Evolutionary conservation across 1,140 invertebrate genomes (phyloP), one percentile per base, ranked within the genome.

Genomic region (Drosophila jambulina): DNA sequence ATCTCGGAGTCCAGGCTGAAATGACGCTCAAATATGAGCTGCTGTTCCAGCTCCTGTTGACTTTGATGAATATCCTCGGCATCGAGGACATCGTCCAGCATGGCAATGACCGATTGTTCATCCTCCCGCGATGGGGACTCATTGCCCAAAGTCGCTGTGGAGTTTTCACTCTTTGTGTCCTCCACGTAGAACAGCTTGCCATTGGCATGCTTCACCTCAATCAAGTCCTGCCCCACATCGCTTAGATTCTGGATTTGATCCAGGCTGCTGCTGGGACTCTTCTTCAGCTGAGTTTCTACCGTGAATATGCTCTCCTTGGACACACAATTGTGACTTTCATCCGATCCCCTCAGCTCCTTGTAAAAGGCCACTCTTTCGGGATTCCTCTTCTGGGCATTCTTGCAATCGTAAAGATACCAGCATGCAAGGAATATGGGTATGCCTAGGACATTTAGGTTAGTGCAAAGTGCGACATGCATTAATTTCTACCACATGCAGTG

Each of bases 61-160:
- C 46, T 56, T n/a, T 75, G 78, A 21, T 76, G 70, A 1, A 45
- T 56, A 15, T 92, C 91, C 48, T 88, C 90, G 0, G 77, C 87
- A n/a, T 92, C 75, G 5, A 92, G 77, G 9, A 92, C 86, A 77
- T 92, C 80, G 32, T 92, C 91, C 43, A 92, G 23, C 80, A 92
- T 86, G 25, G 86, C 91, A 34, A 92, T 80, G 3, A 92, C 91
- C 0, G 91, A 92, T 23, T 80, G 86, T 15, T 91, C 85, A 12
- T 92, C 91, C 9, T 91, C 49, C 17, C 63, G 29, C n/a, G 49
- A 56, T 7, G 61, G 48, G 1, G 51, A 49, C 8, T 80, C 75
- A 25, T 36, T 40, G 34, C 60, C 49, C 48, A 74, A 3, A 0
- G 84, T 86, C 0, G 13, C 58, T 0, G 58, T 72, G 1, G 86